Percentiles rank a stretch among this genome's conserved stretches.
Evolutionary conservation across 2,113 vertebrate species (phyloP).

Genomic region (Hystrix brachyura): DNA sequence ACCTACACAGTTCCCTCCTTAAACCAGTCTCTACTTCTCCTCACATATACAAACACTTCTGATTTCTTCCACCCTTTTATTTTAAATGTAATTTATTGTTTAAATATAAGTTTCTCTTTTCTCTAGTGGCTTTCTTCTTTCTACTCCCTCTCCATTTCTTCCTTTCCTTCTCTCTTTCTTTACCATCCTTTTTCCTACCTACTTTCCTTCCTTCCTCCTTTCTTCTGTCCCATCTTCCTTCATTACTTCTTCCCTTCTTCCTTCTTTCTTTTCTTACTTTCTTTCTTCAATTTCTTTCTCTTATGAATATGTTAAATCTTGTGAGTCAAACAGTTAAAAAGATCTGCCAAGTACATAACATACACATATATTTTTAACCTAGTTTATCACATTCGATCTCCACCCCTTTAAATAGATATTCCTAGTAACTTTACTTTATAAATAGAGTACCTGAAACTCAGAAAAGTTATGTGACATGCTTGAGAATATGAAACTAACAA

Average conservation of each 20-base stretch:
- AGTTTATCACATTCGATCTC: neutral
- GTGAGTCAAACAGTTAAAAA: neutral
- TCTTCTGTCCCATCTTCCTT: neutral
- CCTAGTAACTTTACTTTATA: conserved; percentile 7
- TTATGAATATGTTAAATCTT: neutral
- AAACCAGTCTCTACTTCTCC: neutral
- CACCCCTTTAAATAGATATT: neutral
- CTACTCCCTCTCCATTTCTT: accelerated
- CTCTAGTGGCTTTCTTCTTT: neutral
- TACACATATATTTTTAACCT: neutral
- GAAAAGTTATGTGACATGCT: neutral
- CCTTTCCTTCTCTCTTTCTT: neutral
- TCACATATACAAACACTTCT: neutral
- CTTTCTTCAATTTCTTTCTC: neutral
- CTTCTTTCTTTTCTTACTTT: neutral
- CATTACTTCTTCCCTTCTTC: neutral
- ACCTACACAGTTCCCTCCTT: neutral
- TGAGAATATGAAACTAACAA: neutral
- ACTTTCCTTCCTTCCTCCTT: neutral
- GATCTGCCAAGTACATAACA: neutral
- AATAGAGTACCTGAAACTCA: neutral
- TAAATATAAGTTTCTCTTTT: neutral
- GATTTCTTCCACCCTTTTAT: neutral
- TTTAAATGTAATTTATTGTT: neutral
- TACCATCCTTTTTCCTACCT: neutral